phyloP scores from a whole-genome alignment of 2,113 vertebrate genomes.

The Neogobius melanostomus region DNA sequence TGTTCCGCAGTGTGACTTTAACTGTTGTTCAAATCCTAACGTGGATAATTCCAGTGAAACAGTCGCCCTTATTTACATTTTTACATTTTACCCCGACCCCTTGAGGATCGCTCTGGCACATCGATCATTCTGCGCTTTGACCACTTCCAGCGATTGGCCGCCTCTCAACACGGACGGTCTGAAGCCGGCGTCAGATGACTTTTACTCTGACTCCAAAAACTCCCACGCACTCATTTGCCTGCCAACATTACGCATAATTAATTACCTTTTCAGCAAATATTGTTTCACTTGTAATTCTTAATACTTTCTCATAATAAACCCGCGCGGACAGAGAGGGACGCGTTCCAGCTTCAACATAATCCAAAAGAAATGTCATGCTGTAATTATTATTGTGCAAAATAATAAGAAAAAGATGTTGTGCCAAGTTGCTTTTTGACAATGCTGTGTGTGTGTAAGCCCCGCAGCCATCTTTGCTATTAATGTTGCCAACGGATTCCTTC shows the following conservation, averaged over 20 bases:
- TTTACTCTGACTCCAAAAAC: slow-evolving; percentile 13
- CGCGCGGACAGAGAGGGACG: slow-evolving; percentile 34
- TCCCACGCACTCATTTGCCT: background rate
- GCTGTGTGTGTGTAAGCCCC: slow-evolving; percentile 27
- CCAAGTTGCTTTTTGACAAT: slow-evolving; percentile 43
- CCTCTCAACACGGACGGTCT: slow-evolving; percentile 14
- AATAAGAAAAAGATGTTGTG: slow-evolving; percentile 16
- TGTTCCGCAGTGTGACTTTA: too few species aligned
- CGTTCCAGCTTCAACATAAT: slow-evolving; percentile 43
- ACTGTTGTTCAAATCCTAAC: too few species aligned
- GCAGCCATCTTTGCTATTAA: slow-evolving; percentile 39
- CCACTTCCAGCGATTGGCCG: slow-evolving; percentile 44
- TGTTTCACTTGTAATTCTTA: background rate
- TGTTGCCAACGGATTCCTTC: slow-evolving; percentile 26
- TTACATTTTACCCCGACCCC: background rate
- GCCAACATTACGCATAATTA: background rate
- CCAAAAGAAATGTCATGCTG: slow-evolving; percentile 58
- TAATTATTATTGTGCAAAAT: slow-evolving; percentile 47
- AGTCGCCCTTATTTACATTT: background rate
- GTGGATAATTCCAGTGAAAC: too few species aligned
- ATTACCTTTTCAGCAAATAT: slow-evolving; percentile 15
- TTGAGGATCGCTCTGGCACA: background rate
- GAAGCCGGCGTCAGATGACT: slow-evolving; percentile 17
- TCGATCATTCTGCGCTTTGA: background rate
- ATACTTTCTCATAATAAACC: background rate